Percentiles rank a stretch among this genome's conserved stretches.
Evolutionary conservation across 1,140 invertebrate genomes (phyloP).

Genomic region (Protaetia brevitarsis): DNA sequence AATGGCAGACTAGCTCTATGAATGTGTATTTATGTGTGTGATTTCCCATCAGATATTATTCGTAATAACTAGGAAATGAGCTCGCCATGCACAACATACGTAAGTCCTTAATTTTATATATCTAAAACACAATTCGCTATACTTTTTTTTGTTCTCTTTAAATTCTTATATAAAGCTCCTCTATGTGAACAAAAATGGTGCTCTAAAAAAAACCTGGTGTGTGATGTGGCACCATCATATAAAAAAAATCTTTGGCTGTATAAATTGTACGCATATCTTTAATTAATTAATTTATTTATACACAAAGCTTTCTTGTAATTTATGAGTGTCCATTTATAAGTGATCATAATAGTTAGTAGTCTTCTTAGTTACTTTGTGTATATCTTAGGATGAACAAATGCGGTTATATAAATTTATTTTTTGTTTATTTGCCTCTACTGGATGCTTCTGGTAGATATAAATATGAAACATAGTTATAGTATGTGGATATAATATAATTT

Average conservation of each 20-base stretch:
- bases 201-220: constrained; percentile 37
- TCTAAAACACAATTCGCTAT: constrained; percentile 45
- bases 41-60: not conserved
- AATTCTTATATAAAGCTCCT: constrained; percentile 38
- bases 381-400: not conserved
- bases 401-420: not conserved
- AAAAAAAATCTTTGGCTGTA: constrained; percentile 37
- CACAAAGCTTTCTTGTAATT: not conserved
- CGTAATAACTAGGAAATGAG: constrained; percentile 37
- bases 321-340: too few relatives aligned
- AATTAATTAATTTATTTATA: too few relatives aligned
- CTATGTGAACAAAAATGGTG: constrained; percentile 40
- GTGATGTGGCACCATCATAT: constrained; percentile 41
- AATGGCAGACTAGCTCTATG: constrained; percentile 31
- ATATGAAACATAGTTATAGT: not conserved
- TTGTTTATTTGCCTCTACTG: constrained; percentile 1
- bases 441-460: not conserved
- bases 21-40: constrained; percentile 25
- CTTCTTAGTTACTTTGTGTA: not conserved
- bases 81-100: constrained; percentile 40
- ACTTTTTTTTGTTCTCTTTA: constrained; percentile 29
- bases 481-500: not conserved
- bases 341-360: not conserved
- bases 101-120: constrained; percentile 38
- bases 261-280: constrained; percentile 30